Evolutionary conservation across 2,888 invertebrate species (phyloP).

Genomic region (Agapostemon virescens): DNA sequence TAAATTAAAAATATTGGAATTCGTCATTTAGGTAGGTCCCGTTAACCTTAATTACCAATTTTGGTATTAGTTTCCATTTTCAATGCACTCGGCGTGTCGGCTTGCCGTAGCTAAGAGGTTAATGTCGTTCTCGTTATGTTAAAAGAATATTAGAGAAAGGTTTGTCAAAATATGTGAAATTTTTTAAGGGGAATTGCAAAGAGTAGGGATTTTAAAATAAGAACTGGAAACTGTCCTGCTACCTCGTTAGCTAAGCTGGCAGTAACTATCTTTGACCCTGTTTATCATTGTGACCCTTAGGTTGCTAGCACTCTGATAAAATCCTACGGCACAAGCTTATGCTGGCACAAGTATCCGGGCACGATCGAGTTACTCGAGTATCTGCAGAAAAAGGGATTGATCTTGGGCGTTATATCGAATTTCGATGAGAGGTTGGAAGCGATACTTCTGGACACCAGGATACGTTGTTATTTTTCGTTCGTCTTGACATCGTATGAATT

Average conservation of each 20-base stretch:
- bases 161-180: not conserved
- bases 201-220: not conserved
- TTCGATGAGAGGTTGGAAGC: conserved; percentile 90
- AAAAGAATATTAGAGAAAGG: not conserved
- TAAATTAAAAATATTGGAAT: too few relatives aligned
- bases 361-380: conserved; percentile 85
- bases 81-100: too few relatives aligned
- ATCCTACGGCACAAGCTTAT: conserved; percentile 86
- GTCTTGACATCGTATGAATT: conserved; percentile 89
- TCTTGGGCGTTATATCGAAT: conserved; percentile 92
- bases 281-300: conserved; percentile 70
- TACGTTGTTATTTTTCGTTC: conserved; percentile 90
- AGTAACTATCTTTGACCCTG: conserved; percentile 58
- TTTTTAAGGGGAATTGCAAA: not conserved
- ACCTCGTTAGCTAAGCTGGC: conserved; percentile 23
- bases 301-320: conserved; percentile 85
- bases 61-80: too few relatives aligned
- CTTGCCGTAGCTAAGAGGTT: too few relatives aligned
- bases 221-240: not conserved
- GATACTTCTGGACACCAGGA: conserved; percentile 85
- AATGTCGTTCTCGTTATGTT: not conserved
- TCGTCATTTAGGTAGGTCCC: too few relatives aligned
- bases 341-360: conserved; percentile 88
- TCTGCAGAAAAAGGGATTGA: conserved; percentile 80
- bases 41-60: too few relatives aligned